Percentiles rank a stretch among this genome's conserved stretches.
These are phyloP conservation scores for Scophthalmus maximus DNA, from an alignment of 2,113 vertebrate species.

Conservation along the genomic window DNA sequence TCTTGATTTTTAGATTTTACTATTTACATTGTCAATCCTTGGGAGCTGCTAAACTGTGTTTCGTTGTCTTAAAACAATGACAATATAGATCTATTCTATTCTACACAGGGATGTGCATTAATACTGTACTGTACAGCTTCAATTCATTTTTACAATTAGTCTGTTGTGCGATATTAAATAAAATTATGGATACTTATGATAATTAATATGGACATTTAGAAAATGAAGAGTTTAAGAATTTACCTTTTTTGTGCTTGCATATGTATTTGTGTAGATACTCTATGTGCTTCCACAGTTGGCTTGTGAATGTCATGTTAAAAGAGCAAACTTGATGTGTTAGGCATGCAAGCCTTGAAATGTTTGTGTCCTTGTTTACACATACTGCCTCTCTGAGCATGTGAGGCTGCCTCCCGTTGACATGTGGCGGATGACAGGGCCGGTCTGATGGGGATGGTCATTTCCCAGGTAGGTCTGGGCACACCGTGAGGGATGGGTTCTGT, in stretches of 20 bases:
- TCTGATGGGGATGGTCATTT: conserved; percentile 77
- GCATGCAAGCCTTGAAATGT: conserved; percentile 9
- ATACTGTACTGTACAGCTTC: too few species aligned
- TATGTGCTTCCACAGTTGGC: conserved; percentile 6
- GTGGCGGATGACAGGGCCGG: conserved; percentile 59
- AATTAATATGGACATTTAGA: too few species aligned
- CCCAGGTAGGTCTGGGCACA: conserved; percentile 73
- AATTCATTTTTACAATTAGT: too few species aligned
- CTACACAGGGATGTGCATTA: too few species aligned
- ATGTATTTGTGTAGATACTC: not conserved
- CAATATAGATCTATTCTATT: too few species aligned
- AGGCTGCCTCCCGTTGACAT: conserved; percentile 62
- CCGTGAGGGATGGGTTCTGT: conserved; percentile 71
- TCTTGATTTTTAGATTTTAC: too few species aligned
- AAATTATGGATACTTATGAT: too few species aligned
- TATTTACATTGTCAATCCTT: too few species aligned
- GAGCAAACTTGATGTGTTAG: not conserved
- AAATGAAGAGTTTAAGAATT: not conserved
- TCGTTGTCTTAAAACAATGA: too few species aligned
- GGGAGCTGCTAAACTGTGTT: too few species aligned
- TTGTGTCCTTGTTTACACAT: conserved; percentile 50
- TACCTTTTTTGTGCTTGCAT: not conserved
- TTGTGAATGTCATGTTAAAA: not conserved
- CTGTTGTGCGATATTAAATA: too few species aligned
- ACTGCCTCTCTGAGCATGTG: conserved; percentile 43